phyloP scores from a whole-genome alignment of 1,140 invertebrate genomes.

The Penaeus indicus region DNA sequence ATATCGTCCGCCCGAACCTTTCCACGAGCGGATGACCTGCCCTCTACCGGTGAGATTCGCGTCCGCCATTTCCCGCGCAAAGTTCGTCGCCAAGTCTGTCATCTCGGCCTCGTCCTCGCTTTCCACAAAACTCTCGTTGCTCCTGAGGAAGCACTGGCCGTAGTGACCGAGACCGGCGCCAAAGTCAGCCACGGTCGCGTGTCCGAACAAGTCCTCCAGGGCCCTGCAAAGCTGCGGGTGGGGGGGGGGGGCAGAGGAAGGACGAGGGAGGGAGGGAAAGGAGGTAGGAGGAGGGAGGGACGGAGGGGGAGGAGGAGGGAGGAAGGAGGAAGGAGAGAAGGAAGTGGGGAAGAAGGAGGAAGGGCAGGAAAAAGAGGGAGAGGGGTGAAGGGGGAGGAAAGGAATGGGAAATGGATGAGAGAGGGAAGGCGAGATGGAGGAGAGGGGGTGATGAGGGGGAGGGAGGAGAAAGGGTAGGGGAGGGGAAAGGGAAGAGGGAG shows the following conservation, averaged over 20 bases:
- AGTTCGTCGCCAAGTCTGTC: neutral
- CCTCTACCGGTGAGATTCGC: neutral
- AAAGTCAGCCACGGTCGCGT: neutral
- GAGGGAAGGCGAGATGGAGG: too few species aligned
- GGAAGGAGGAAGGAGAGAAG: neutral
- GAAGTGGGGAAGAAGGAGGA: neutral
- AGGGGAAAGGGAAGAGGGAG: too few species aligned
- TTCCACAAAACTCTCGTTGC: neutral
- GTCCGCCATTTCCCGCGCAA: neutral
- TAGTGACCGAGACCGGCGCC: neutral
- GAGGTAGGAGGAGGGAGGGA: neutral
- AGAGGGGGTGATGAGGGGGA: too few species aligned
- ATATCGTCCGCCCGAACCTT: neutral
- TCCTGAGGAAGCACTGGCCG: neutral
- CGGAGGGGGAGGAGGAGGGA: neutral
- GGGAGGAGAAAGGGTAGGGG: too few species aligned
- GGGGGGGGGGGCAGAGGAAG: too few species aligned
- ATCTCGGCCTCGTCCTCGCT: neutral
- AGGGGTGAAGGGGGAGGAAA: too few species aligned
- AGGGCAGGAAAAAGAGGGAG: too few species aligned
- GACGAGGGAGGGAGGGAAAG: neutral
- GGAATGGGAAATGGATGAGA: too few species aligned
- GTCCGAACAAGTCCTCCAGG: neutral
- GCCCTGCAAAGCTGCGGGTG: neutral
- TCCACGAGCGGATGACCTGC: neutral